phyloP scores from a whole-genome alignment of 2,113 vertebrate genomes.

The Odontesthes bonariensis region DNA sequence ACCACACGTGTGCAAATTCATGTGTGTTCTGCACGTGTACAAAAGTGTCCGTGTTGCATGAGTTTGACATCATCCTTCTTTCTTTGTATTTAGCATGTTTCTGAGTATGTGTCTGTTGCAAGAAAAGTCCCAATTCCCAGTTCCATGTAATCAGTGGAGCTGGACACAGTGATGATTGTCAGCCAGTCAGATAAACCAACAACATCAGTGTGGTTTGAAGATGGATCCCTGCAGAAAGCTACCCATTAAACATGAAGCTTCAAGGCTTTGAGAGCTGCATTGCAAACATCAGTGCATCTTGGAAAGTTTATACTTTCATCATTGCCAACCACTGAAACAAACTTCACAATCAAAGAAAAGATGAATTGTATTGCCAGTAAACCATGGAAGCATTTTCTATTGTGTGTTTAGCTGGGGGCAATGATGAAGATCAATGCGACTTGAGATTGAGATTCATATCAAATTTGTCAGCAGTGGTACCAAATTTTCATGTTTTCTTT shows the following conservation, averaged over 20 bases:
- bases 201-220: constrained; percentile 23
- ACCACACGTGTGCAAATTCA: not conserved
- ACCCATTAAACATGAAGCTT: constrained; percentile 18
- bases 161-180: constrained; percentile 23
- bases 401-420: constrained; percentile 3
- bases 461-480: not conserved
- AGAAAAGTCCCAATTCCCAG: not conserved
- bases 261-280: constrained; percentile 8
- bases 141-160: constrained; percentile 36
- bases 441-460: no score
- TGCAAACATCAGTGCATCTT: constrained; percentile 10
- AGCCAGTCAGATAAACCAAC: constrained; percentile 10
- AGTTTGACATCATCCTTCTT: constrained; percentile 13
- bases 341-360: not conserved
- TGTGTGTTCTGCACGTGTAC: constrained; percentile 13
- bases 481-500: not conserved
- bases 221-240: constrained; percentile 35
- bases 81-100: not conserved
- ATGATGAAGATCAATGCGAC: not conserved
- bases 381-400: constrained; percentile 11
- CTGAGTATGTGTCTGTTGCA: not conserved
- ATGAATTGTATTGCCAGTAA: constrained; percentile 8
- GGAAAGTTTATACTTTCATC: constrained; percentile 12
- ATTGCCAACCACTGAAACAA: not conserved
- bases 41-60: constrained; percentile 28